phyloP scores from a whole-genome alignment of 2,888 invertebrate genomes.

The Tridacna crocea region DNA sequence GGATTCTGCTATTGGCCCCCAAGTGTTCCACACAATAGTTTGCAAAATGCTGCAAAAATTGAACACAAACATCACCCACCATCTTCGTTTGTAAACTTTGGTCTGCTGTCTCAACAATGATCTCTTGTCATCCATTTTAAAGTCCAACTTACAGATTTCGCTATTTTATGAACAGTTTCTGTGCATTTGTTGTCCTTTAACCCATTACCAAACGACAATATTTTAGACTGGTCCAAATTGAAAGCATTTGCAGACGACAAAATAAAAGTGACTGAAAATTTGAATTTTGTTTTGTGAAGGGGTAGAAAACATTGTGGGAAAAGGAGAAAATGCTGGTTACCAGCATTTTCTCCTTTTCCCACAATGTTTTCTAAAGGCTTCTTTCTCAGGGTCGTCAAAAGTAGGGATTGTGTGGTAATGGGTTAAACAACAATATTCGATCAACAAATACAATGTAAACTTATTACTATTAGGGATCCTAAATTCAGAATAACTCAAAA shows the following conservation, averaged over 20 bases:
- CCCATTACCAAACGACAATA: too few species aligned
- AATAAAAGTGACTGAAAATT: too few species aligned
- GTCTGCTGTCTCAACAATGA: background rate
- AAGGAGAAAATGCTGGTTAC: constrained; percentile 1
- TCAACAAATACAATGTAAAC: too few species aligned
- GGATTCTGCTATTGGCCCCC: constrained; percentile 83
- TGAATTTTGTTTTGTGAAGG: too few species aligned
- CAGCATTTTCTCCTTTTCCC: constrained; percentile 5
- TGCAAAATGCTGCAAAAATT: constrained; percentile 42
- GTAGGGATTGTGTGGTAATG: too few species aligned
- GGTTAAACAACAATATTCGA: too few species aligned
- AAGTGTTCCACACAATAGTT: constrained; percentile 82
- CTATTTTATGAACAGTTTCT: background rate
- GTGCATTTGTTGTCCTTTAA: too few species aligned
- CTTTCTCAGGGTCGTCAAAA: too few species aligned
- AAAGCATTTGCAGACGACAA: too few species aligned
- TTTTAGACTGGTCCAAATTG: too few species aligned
- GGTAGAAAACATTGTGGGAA: constrained; percentile 1
- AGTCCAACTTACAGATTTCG: background rate
- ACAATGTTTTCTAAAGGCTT: background rate
- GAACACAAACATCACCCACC: constrained; percentile 61
- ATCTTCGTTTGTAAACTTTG: constrained; percentile 48
- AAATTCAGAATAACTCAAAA: too few species aligned
- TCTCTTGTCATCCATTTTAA: background rate
- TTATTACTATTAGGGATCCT: too few species aligned